Evolutionary conservation across 1,140 invertebrate species (phyloP).

Genomic region (Tetramorium alpestre): DNA sequence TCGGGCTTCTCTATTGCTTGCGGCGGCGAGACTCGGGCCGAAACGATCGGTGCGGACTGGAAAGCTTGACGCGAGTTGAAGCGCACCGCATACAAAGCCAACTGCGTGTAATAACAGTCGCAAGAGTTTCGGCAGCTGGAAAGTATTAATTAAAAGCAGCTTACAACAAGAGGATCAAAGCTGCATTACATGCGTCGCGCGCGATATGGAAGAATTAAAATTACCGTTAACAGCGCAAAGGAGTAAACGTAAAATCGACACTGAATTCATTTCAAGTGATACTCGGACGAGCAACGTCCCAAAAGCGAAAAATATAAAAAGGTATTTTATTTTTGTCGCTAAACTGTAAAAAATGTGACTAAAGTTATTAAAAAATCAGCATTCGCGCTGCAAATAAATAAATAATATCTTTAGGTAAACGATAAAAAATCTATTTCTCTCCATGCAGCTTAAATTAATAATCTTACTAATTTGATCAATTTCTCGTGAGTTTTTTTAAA

Average conservation of each 20-base stretch:
- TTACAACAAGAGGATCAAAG: not conserved
- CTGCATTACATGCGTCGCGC: not conserved
- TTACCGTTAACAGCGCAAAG: not conserved
- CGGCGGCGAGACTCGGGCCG: not conserved
- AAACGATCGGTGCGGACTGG: not conserved
- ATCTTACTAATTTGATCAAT: not conserved
- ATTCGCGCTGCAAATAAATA: not conserved
- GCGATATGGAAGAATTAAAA: not conserved
- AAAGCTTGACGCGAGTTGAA: slow-evolving; percentile 33
- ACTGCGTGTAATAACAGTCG: not conserved
- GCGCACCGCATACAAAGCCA: slow-evolving; percentile 9
- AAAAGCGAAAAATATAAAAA: not conserved
- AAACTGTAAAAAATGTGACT: not conserved
- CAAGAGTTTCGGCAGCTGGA: not conserved
- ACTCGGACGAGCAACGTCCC: not conserved
- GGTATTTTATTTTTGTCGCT: not conserved
- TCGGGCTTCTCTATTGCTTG: slow-evolving; percentile 1
- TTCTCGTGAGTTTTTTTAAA: not conserved
- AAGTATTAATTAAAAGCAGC: slow-evolving; percentile 29
- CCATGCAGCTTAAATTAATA: not conserved
- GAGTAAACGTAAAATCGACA: not conserved
- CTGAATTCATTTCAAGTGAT: not conserved
- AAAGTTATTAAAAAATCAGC: not conserved
- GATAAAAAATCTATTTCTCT: not conserved
- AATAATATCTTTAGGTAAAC: not conserved